Percentiles rank a stretch among this genome's conserved stretches.
phyloP scores from a whole-genome alignment of 2,888 invertebrate species.

The Leptodirus hochenwartii region DNA sequence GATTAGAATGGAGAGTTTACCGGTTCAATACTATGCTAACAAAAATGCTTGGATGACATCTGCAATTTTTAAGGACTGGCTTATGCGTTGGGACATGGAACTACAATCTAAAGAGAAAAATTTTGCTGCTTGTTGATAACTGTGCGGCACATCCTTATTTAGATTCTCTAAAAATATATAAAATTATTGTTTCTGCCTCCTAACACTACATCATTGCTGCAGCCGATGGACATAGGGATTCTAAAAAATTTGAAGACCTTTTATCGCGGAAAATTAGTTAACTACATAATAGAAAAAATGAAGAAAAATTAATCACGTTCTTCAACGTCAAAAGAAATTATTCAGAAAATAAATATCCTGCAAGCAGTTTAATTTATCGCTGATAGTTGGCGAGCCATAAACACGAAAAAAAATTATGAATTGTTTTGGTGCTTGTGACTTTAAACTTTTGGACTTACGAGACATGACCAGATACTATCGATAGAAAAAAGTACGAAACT shows the following conservation, averaged over 20 bases:
- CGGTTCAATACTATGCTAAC: slow-evolving; percentile 11
- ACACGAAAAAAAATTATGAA: slow-evolving; percentile 10
- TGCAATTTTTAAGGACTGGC: slow-evolving; percentile 10
- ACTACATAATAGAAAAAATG: slow-evolving; percentile 11
- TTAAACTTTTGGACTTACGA: slow-evolving; percentile 8
- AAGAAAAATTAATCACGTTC: slow-evolving; percentile 8
- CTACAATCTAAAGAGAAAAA: slow-evolving; percentile 11
- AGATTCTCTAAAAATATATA: slow-evolving; percentile 11
- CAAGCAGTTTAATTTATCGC: slow-evolving; percentile 10
- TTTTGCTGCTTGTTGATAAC: slow-evolving; percentile 11
- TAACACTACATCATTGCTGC: slow-evolving; percentile 10
- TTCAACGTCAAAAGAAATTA: slow-evolving; percentile 8
- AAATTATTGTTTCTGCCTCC: slow-evolving; percentile 11
- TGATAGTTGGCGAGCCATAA: slow-evolving; percentile 11
- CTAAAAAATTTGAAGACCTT: slow-evolving; percentile 11
- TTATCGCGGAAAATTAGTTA: slow-evolving; percentile 11
- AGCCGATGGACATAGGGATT: slow-evolving; percentile 9
- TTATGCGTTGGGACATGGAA: slow-evolving; percentile 11
- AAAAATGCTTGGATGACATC: slow-evolving; percentile 11
- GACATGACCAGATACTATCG: slow-evolving; percentile 5
- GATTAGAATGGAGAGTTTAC: slow-evolving; percentile 8
- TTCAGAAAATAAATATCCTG: slow-evolving; percentile 6
- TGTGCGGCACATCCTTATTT: slow-evolving; percentile 11
- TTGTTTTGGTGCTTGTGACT: slow-evolving; percentile 11
- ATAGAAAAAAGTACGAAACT: slow-evolving; percentile 6